Evolutionary conservation across 2,888 invertebrate genomes (phyloP).

Genomic region (Campoplex nolae): DNA sequence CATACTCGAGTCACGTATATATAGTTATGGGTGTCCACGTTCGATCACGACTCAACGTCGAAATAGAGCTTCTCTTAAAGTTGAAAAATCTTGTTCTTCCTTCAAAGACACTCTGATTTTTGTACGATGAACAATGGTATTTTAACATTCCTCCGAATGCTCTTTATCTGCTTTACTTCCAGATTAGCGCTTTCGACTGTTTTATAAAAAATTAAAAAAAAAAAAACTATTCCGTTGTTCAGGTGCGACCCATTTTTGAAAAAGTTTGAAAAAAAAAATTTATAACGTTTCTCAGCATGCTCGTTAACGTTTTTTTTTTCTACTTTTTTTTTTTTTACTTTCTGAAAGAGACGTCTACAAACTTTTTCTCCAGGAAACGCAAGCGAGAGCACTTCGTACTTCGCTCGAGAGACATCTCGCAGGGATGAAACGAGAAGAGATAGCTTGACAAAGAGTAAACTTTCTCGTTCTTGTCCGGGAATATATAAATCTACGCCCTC

Average conservation of each 20-base stretch:
- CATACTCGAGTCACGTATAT: conserved; percentile 6
- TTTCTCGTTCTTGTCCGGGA: conserved; percentile 45
- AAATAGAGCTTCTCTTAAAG: neutral
- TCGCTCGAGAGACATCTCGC: neutral
- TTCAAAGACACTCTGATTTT: neutral
- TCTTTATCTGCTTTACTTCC: too few species aligned
- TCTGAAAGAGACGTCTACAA: neutral
- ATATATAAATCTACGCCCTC: conserved; percentile 54
- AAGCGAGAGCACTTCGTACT: conserved; percentile 12
- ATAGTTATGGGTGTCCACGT: conserved; percentile 5
- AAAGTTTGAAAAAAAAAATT: neutral
- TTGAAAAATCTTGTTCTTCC: neutral
- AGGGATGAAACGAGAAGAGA: conserved; percentile 12
- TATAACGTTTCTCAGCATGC: neutral
- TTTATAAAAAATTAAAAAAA: neutral
- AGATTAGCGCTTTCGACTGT: neutral
- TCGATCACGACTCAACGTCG: neutral
- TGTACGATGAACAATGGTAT: neutral
- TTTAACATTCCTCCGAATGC: neutral
- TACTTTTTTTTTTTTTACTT: neutral
- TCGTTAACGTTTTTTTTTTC: neutral
- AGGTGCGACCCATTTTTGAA: neutral
- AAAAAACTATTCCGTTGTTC: neutral
- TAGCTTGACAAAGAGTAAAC: conserved; percentile 39
- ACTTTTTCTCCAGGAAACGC: conserved; percentile 8